Evolutionary conservation across 2,888 invertebrate genomes (phyloP), one percentile per base, ranked within the genome.

Genomic region (Cremastobaeus sp.): DNA sequence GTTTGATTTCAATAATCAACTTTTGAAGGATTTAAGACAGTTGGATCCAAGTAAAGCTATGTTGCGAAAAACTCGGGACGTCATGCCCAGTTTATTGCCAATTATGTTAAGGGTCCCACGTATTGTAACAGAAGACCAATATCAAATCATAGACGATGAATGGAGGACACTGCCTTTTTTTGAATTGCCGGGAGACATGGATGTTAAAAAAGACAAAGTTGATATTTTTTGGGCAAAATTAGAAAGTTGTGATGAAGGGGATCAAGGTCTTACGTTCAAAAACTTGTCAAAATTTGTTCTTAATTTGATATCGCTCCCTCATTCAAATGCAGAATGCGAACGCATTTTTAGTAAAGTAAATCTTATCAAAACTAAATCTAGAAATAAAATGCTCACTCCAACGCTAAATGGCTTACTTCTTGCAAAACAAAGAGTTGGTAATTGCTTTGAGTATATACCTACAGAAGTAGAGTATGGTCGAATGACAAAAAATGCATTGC

Each of bases 271-370:
- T 45, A 45, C 45, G 3, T 45, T 45, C 12, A 45, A 45, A 45
- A 45, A 45, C 45, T 45, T 45, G 20, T 45, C 45, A 25, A 45
- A 21, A 45, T 45, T 45, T 25, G 45, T 45, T 45, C 45, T 45
- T 45, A 21, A 45, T 45, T 21, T 45, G 45, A 45, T 45, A 45
- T 45, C 45, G 45, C 48, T 48, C 32, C 32, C 48, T 48, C 34
- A 48, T 48, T 48, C 48, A 30, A 48, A 32, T 48, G 48, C 32
- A 17, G 48, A 48, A 18, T 48, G 48, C 32, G 48, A 48, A 17
- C 17, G 48, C 17, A 32, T 48, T 48, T 48, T 48, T 17, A 48
- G 32, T n/a, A 32, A 48, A 48, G 48, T 48, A 1, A 48, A 48
- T 32, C 14, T 30, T 2, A 32, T 48, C 3, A 48, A 48, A 32